Percentiles rank a stretch among this genome's conserved stretches.
These are phyloP conservation scores for Drosophila littoralis DNA, from an alignment of 1,140 invertebrate species.

Conservation along the genomic window DNA sequence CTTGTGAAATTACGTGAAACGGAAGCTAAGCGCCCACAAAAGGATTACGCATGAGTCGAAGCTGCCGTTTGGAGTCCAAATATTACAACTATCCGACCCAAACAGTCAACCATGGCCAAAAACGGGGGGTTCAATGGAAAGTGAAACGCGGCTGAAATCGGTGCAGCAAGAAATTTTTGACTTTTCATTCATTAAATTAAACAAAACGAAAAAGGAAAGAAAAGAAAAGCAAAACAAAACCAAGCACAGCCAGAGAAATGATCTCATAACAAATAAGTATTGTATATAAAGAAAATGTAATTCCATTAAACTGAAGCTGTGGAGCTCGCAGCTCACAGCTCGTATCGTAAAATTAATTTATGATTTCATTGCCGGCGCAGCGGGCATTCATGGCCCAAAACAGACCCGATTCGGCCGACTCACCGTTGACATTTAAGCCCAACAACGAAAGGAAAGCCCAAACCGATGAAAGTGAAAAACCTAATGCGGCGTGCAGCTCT, in stretches of 20 bases:
- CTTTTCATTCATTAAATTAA: conserved; percentile 59
- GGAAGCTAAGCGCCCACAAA: conserved; percentile 36
- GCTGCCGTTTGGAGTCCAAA: conserved; percentile 26
- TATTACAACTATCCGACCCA: conserved; percentile 7
- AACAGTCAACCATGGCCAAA: conserved; percentile 26
- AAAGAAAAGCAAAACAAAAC: conserved; percentile 5
- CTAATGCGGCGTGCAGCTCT: conserved; percentile 37
- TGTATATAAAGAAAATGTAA: conserved; percentile 41
- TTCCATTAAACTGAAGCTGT: conserved; percentile 48
- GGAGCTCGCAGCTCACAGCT: conserved; percentile 2
- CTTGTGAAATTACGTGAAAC: conserved; percentile 45
- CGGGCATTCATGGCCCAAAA: conserved; percentile 26
- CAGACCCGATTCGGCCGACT: conserved; percentile 1
- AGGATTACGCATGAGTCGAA: conserved; percentile 46
- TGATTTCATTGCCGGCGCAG: conserved; percentile 32
- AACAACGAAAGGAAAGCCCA: conserved; percentile 3
- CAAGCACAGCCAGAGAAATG: conserved; percentile 38
- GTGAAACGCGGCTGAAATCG: conserved; percentile 51
- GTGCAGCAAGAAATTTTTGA: conserved; percentile 44
- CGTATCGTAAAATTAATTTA: conserved; percentile 30
- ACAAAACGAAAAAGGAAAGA: conserved; percentile 31
- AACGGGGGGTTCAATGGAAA: conserved; percentile 55
- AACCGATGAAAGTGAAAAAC: conserved; percentile 26
- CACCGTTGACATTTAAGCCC: conserved; percentile 18
- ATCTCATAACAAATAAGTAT: conserved; percentile 52